Conservation (phyloP, 2,888 invertebrate species). For the Caenorhabditis panamensis region DNA sequence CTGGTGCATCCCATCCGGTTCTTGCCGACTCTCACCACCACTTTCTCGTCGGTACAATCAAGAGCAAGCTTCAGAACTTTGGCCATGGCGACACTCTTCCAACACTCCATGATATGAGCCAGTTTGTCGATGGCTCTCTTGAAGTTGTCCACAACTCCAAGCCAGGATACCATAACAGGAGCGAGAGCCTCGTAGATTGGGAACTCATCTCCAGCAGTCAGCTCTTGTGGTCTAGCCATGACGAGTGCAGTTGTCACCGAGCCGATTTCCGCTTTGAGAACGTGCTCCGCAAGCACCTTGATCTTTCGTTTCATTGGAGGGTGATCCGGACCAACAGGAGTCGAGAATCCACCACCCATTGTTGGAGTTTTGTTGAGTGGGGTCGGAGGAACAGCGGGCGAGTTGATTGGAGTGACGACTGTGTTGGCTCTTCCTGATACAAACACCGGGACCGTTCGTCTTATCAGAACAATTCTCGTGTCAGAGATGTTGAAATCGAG, state of each 20-base stretch:
- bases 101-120: conserved; percentile 35
- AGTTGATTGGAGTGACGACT: conserved; percentile 26
- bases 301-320: conserved; percentile 18
- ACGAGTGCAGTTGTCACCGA: conserved; percentile 65
- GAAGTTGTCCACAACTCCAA: conserved; percentile 60
- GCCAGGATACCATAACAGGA: conserved; percentile 76
- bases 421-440: conserved; percentile 5
- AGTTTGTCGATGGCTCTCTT: conserved; percentile 30
- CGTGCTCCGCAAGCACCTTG: conserved; percentile 38
- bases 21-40: conserved; percentile 57
- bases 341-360: too few relatives aligned
- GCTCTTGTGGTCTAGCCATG: conserved; percentile 70
- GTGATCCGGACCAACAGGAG: neutral
- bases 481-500: conserved; percentile 59
- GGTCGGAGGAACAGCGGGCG: conserved; percentile 23
- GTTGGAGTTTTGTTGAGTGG: conserved; percentile 22
- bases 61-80: conserved; percentile 65
- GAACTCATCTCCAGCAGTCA: conserved; percentile 69
- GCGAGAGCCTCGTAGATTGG: conserved; percentile 77
- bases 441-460: conserved; percentile 31
- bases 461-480: conserved; percentile 33
- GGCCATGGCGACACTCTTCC: conserved; percentile 61
- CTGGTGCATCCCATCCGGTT: conserved; percentile 51
- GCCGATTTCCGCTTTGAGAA: conserved; percentile 56
- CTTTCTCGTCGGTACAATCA: conserved; percentile 60